These are phyloP conservation scores for Cyprinodon variegatus DNA, from an alignment of 2,113 vertebrate species.

Conservation along the genomic window DNA sequence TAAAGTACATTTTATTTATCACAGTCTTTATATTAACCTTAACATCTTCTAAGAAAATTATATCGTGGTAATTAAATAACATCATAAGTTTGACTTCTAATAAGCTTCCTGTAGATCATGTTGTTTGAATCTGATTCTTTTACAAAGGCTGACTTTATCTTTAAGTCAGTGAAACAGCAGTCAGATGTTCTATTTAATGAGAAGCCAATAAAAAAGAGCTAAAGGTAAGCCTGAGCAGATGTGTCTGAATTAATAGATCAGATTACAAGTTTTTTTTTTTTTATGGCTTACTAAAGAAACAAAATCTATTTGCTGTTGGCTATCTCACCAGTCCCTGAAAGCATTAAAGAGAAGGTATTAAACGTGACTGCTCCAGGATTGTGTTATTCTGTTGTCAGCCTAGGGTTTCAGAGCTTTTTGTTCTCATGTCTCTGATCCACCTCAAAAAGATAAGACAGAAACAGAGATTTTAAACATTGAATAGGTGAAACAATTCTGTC, in stretches of 20 bases:
- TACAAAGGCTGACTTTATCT: not conserved
- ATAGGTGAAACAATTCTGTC: slow-evolving; percentile 41
- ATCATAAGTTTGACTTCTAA: slow-evolving; percentile 22
- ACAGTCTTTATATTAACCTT: slow-evolving; percentile 36
- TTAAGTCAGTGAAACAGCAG: not conserved
- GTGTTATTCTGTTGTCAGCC: slow-evolving; percentile 28
- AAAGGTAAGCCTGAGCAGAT: not conserved
- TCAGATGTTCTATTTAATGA: not conserved
- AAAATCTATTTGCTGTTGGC: not conserved
- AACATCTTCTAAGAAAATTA: not conserved
- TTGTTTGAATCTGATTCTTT: not conserved
- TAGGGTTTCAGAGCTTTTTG: slow-evolving; percentile 32
- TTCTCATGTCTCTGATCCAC: slow-evolving; percentile 6
- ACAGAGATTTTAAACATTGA: slow-evolving; percentile 34
- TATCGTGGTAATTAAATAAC: too few relatives aligned
- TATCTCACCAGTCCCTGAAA: not conserved
- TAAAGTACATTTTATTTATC: too few relatives aligned
- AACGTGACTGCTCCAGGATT: slow-evolving; percentile 11
- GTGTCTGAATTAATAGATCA: not conserved
- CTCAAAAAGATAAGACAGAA: slow-evolving; percentile 19
- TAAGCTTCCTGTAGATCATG: not conserved
- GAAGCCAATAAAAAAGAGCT: not conserved
- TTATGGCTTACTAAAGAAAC: not conserved
- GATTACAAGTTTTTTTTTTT: not conserved
- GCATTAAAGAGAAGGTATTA: slow-evolving; percentile 7